A percentile compares a stretch with the other conserved stretches of the same genome.
These are phyloP conservation scores for Rhogogaster chlorosoma DNA, from an alignment of 2,888 invertebrate species.

Conservation along the genomic window DNA sequence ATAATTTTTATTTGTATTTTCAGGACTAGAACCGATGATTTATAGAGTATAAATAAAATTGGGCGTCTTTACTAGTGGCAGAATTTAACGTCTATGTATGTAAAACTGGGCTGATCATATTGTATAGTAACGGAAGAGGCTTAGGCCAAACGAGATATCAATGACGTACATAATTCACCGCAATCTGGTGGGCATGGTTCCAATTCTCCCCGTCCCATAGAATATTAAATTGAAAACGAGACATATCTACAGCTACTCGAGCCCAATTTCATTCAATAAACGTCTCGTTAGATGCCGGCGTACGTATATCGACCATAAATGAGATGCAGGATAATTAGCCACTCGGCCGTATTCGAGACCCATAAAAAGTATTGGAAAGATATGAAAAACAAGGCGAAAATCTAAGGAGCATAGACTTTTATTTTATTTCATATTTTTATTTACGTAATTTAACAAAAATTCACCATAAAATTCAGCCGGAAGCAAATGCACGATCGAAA, in stretches of 20 bases:
- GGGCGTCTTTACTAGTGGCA: neutral
- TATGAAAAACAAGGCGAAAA: neutral
- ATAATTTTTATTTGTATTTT: neutral
- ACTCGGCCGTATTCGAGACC: neutral
- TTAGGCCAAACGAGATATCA: neutral
- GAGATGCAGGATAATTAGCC: neutral
- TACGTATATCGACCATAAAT: neutral
- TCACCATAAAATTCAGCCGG: too few relatives aligned
- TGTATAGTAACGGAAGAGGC: neutral
- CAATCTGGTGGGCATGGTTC: slow-evolving; percentile 7
- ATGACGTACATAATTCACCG: neutral
- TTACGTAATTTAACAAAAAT: too few relatives aligned
- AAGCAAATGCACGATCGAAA: neutral
- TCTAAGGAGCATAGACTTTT: neutral
- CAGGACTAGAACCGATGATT: neutral
- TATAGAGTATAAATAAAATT: neutral
- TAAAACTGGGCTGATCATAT: neutral
- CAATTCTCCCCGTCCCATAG: neutral
- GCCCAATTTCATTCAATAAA: neutral
- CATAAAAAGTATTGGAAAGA: neutral
- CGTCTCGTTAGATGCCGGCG: neutral
- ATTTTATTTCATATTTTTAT: neutral
- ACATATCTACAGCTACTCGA: neutral
- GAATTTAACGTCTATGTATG: neutral
- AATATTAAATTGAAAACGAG: slow-evolving; percentile 10